Base-by-base conservation (phyloP, 2,888 invertebrate species). In the Gonocerus acuteangulatus region DNA sequence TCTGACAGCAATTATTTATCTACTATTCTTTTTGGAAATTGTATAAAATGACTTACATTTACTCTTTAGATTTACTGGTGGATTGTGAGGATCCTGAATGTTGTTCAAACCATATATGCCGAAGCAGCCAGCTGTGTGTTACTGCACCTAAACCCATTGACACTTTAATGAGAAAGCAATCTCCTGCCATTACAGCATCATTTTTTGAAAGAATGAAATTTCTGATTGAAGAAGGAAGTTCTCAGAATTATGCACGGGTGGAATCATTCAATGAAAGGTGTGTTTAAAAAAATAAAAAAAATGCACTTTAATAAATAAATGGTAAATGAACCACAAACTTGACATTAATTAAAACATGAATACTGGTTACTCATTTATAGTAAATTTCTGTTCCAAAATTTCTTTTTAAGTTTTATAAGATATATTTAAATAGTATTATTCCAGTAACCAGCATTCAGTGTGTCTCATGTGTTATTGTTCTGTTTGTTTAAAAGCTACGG, bases 71-170 rank as follows among this genome's bases (percentile, higher is more conserved):
- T 80, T 96, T 96, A 60, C 81, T 99, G 63, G 84, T 88, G 61
- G 99, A 99, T 77, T 99, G 99, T 74, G 91, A 95, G 74, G 99
- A 99, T 78, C 95, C 96, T 0, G 97, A 97, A 76, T 99, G 99
- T 74, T 99, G 99, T 74, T 80, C 84, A 64, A 87, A 84, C 73
- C 80, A 21, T 36, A 82, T 83, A 16, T 95, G 94, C 72, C 85
- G 86, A 69, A 86, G 84, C 67, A 91, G 89, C 71, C 89, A 92
- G 71, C 83, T 94, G 61, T 99, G 97, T 77, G 89, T 94, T 6
- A 89, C 93, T 0, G 89, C 95, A 0, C 93, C 95, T 1, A 94
- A 95, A 71, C 97, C 99, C 6, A 90, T 93, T 64, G 95, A 97
- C 74, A 94, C 97, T 67, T 80, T 99, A 15, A 80, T 96, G 48